Base-by-base conservation (phyloP, 2,888 invertebrate genomes). In the Drosophila macrospina region DNA sequence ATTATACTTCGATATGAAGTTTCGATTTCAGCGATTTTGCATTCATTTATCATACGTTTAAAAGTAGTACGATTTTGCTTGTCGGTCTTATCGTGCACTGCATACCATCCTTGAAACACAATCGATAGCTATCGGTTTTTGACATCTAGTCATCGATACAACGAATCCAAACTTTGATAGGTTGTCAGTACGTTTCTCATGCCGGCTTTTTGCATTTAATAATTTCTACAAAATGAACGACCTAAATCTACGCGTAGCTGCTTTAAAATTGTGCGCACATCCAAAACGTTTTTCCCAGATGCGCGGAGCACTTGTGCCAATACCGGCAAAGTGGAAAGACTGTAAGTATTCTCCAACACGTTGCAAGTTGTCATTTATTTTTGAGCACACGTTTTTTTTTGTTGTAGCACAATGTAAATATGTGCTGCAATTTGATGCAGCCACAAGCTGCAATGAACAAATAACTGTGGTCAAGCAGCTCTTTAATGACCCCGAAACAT, bases 201-300 rank as follows among this genome's bases (percentile, higher is more conserved):
- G 20, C 30, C 57, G 37, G 48, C 48, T 48, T 3, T 39, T 55
- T 11, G 13, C 15, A 5, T 6, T 48, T 34, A 13, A 6, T 26
- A 13, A 28, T 30, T 16, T 20, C 11, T 5, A 39, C 4, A 45
- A 30, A 2, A 80, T 80, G 80, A 75, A 85, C 39, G 75, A 85
- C 5, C n/a, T 80, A 28, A 72, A 45, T 20, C 10, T 81, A 47
- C 85, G 80, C 32, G 69, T 80, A 36, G 48, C 69, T 4, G 81
- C 75, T 7, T 1, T 78, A 0, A 84, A 81, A 47, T 20, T 78
- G 8, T 67, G 69, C 56, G 57, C 71, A 5, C 75, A 67, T 28
- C 71, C 81, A 5, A 84, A 84, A 26, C 64, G 76, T 0, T 68
- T 72, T 3, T 44, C 69, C 0, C 62, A 81, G 26, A 66, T 80